These are phyloP conservation scores for Apoda limacodes DNA, from an alignment of 2,888 invertebrate species.

Conservation along the genomic window DNA sequence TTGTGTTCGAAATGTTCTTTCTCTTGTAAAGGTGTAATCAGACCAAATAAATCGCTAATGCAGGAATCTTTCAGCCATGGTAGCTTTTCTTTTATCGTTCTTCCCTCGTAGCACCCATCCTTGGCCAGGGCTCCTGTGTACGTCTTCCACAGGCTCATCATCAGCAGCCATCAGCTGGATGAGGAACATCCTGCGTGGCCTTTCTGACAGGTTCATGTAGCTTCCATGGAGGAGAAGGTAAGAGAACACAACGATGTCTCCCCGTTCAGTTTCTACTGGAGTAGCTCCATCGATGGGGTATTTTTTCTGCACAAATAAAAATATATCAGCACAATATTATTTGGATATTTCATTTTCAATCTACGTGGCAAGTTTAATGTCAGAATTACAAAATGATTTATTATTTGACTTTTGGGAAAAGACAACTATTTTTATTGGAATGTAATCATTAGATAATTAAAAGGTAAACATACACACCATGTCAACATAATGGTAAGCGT, in stretches of 20 bases:
- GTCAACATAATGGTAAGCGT: constrained; percentile 55
- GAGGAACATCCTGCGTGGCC: constrained; percentile 65
- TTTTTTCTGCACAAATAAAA: constrained; percentile 32
- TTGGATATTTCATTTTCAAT: no score
- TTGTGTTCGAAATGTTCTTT: no score
- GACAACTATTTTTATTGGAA: no score
- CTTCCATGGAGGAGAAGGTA: constrained; percentile 71
- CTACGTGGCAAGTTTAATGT: no score
- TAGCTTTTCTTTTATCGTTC: constrained; percentile 42
- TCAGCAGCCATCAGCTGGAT: constrained; percentile 65
- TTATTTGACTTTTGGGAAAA: no score
- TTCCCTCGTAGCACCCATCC: constrained; percentile 66
- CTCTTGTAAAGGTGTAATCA: no score
- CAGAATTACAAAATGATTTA: no score
- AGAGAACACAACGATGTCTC: constrained; percentile 70
- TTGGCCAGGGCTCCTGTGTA: constrained; percentile 57
- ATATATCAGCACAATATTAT: neutral
- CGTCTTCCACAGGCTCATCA: constrained; percentile 53
- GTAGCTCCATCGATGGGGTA: constrained; percentile 59
- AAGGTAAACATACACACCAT: constrained; percentile 33
- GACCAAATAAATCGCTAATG: no score
- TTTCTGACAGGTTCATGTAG: constrained; percentile 53
- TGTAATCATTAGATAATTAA: no score
- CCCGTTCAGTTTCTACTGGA: constrained; percentile 60
- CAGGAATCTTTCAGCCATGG: constrained; percentile 30